Evolutionary conservation across 2,888 invertebrate species (phyloP).

Genomic region (Seira musarum): DNA sequence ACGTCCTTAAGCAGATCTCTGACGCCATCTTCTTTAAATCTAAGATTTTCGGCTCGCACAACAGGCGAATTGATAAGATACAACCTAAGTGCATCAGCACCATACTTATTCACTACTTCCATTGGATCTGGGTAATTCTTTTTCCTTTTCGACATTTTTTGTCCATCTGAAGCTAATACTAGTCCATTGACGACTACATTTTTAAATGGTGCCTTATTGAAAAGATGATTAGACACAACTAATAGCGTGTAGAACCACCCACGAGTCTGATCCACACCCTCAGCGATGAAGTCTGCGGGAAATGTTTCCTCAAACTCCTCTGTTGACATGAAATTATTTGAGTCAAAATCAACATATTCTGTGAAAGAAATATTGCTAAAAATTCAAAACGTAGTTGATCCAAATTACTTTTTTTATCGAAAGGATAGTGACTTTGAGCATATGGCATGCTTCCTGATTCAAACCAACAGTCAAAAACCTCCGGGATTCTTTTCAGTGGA

Average conservation of each 20-base stretch:
- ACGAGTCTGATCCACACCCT: constrained; percentile 98
- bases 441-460: constrained; percentile 99
- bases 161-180: constrained; percentile 96
- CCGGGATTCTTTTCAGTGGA: constrained; percentile 86
- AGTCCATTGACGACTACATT: constrained; percentile 97
- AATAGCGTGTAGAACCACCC: constrained; percentile 99
- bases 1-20: constrained; percentile 97
- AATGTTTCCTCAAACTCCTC: constrained; percentile 92
- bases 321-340: constrained; percentile 33
- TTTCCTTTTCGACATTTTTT: constrained; percentile 99
- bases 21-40: constrained; percentile 98
- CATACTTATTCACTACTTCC: constrained; percentile 88
- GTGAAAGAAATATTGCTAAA: not conserved
- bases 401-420: constrained; percentile 80
- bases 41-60: constrained; percentile 95
- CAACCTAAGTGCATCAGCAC: constrained; percentile 95
- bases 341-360: not conserved
- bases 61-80: constrained; percentile 99
- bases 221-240: constrained; percentile 95
- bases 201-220: constrained; percentile 97
- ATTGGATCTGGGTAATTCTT: constrained; percentile 99
- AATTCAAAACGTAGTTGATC: not conserved
- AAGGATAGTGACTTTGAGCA: constrained; percentile 96
- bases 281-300: constrained; percentile 99
- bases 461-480: constrained; percentile 99